Percentiles rank a stretch among this genome's conserved stretches.
Evolutionary conservation across 2,888 invertebrate genomes (phyloP).

Genomic region (Blastobasis lacticolella): DNA sequence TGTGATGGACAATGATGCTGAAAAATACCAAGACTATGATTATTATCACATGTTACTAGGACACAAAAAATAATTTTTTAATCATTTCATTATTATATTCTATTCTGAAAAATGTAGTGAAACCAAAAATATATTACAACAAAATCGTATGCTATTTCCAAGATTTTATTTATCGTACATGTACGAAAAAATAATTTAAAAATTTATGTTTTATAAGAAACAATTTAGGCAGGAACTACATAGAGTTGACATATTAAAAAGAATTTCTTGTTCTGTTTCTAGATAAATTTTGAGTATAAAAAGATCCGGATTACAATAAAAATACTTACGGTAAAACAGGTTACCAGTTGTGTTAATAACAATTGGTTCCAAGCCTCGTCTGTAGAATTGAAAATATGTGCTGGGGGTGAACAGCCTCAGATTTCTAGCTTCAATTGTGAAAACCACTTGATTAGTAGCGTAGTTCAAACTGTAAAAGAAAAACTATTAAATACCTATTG

Average conservation of each 20-base stretch:
- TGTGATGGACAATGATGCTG: slow-evolving; percentile 3
- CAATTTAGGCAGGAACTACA: too few species aligned
- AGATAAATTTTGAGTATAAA: too few species aligned
- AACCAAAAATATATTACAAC: too few species aligned
- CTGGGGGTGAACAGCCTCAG: neutral
- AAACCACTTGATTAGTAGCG: slow-evolving; percentile 4
- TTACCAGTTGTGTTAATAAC: neutral
- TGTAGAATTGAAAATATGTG: slow-evolving; percentile 5
- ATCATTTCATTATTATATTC: too few species aligned
- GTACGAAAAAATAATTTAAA: neutral
- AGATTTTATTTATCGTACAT: neutral
- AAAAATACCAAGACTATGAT: neutral
- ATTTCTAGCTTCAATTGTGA: neutral
- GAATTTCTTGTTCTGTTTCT: too few species aligned
- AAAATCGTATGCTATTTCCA: too few species aligned
- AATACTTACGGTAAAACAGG: neutral
- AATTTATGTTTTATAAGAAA: neutral
- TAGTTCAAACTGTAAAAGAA: slow-evolving; percentile 8
- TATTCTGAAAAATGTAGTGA: too few species aligned
- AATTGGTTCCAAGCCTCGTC: slow-evolving; percentile 4
- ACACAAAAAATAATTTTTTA: too few species aligned
- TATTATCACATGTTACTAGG: too few species aligned
- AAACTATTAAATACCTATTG: too few species aligned
- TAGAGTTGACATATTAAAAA: too few species aligned
- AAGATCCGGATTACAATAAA: neutral